Base-by-base conservation (phyloP, 2,888 invertebrate genomes). In the Dascillus cervinus region DNA sequence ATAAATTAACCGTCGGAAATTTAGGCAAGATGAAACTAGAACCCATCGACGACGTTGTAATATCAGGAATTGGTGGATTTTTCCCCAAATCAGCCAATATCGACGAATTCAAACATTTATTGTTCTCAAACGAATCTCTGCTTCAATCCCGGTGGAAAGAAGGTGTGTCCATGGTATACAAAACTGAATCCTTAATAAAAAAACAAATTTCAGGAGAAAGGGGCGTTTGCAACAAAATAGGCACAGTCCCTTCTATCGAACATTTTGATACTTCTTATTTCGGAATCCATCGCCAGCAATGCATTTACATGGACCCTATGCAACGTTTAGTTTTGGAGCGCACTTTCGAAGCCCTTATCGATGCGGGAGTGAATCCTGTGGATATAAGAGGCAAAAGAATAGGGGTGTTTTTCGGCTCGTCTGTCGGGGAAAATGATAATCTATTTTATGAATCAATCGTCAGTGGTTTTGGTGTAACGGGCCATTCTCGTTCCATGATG, bases 401-500 rank as follows among this genome's bases (percentile, higher is more conserved):
- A 12, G 66, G 65, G 5, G 65, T 66, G 6, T 64, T 60, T 29
- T 62, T 65, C 47, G 65, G 63, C 3, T 66, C 67, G 1, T 56
- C 62, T 6, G 50, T 67, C 14, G 66, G 66, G 25, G 70, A 70
- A 43, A 66, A 67, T 24, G 69, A 69, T 41, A 62, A 61, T 40
- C 43, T 62, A 5, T 74, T 56, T 67, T 70, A 47, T 65, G 75
- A 66, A 59, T 72, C 44, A 26, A 62, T 53, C 26, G 62, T 69
- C 1, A 67, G 67, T 44, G 81, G 80, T 15, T 80, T 80, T 60
- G 73, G 73, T 28, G 69, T 82, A 51, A 75, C 78, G 29, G 82
- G 81, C 2, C 79, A 79, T 63, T 86, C 88, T 45, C 77, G 91
- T 39, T 88, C 91, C n/a, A 94, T 96, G 94, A 77, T 95, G 65